A percentile compares a stretch with the other conserved stretches of the same genome.
phyloP scores from a whole-genome alignment of 2,797 vertebrate genomes.

The Podarcis lilfordi region DNA sequence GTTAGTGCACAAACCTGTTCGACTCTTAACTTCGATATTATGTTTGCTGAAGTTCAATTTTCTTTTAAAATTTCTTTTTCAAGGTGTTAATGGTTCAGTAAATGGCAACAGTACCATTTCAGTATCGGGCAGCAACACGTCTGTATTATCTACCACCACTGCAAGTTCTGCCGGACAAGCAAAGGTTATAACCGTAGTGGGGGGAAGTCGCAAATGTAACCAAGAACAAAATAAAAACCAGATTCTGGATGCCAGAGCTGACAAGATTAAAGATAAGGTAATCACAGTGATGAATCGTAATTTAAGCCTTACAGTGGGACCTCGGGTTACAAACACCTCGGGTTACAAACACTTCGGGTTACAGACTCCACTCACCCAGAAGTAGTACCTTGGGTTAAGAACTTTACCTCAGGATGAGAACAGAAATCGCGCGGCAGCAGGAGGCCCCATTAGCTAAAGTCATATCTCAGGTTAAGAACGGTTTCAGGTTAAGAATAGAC shows the following conservation, averaged over 20 bases:
- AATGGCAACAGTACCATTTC: conserved; percentile 84
- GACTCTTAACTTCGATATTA: not conserved
- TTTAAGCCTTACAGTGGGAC: not conserved
- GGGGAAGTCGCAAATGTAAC: conserved; percentile 81
- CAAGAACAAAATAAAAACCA: conserved; percentile 79
- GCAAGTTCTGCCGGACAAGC: conserved; percentile 76
- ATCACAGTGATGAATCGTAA: conserved; percentile 33
- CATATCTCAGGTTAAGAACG: too few relatives aligned
- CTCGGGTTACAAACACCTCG: too few relatives aligned
- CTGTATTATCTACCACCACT: conserved; percentile 76
- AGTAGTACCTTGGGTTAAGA: too few relatives aligned
- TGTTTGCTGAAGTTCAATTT: not conserved
- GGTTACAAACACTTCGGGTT: too few relatives aligned
- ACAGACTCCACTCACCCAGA: too few relatives aligned
- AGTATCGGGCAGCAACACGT: conserved; percentile 81
- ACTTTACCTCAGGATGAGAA: too few relatives aligned
- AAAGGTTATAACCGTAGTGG: conserved; percentile 78
- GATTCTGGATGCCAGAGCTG: conserved; percentile 77
- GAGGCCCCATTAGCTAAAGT: too few relatives aligned
- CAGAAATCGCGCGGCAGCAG: too few relatives aligned
- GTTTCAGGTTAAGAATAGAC: too few relatives aligned
- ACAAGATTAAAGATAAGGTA: conserved; percentile 90
- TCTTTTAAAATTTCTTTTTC: conserved; percentile 36
- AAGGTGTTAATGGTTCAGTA: conserved; percentile 86
- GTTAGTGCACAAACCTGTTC: not conserved